Percentiles rank a stretch among this genome's conserved stretches.
phyloP scores from a whole-genome alignment of 2,888 invertebrate genomes.

The Hypsopygia costalis region DNA sequence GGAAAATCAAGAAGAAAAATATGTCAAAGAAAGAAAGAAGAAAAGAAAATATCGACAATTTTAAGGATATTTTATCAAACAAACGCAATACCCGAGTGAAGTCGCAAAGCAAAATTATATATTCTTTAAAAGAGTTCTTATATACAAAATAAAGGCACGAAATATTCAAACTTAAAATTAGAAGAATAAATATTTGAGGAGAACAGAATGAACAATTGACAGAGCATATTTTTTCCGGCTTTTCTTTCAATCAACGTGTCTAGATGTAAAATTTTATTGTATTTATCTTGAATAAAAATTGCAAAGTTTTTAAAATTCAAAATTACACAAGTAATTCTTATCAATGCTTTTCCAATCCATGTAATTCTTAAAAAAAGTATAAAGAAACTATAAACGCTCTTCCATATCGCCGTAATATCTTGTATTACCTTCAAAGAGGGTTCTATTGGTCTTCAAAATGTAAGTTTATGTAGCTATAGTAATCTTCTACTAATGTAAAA shows the following conservation, averaged over 20 bases:
- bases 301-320: conserved; percentile 35
- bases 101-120: too few relatives aligned
- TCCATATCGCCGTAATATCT: too few relatives aligned
- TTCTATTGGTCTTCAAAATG: conserved; percentile 21
- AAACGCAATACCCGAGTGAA: too few relatives aligned
- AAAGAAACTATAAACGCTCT: too few relatives aligned
- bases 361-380: conserved; percentile 5
- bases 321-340: conserved; percentile 34
- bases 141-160: too few relatives aligned
- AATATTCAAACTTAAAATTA: not conserved
- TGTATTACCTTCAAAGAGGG: too few relatives aligned
- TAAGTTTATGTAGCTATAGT: too few relatives aligned
- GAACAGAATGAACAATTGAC: conserved; percentile 25
- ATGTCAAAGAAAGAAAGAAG: conserved; percentile 8
- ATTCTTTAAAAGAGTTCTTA: too few relatives aligned
- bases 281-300: conserved; percentile 34
- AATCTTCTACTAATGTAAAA: too few relatives aligned
- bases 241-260: conserved; percentile 23
- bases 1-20: not conserved
- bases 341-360: conserved; percentile 14
- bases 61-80: too few relatives aligned
- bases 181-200: conserved; percentile 34
- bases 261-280: conserved; percentile 39
- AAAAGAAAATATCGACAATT: not conserved
- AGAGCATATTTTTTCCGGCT: conserved; percentile 36